phyloP scores from a whole-genome alignment of 2,797 vertebrate genomes.

The Denticeps clupeoides region DNA sequence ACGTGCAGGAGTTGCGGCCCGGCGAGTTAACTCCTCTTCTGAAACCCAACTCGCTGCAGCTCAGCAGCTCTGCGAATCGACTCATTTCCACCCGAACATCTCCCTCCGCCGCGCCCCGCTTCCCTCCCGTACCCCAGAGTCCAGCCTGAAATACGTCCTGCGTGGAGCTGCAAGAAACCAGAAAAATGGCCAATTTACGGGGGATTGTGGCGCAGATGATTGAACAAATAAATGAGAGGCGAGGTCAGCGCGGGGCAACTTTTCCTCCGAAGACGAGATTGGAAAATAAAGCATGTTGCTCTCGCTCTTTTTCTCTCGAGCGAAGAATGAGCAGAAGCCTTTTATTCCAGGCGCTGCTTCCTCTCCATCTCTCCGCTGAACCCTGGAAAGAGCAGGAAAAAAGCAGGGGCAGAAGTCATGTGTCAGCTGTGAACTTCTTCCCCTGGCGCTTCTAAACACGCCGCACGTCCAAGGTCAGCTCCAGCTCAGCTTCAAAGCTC shows the following conservation, averaged over 20 bases:
- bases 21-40: too few relatives aligned
- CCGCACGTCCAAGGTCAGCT: constrained; percentile 7
- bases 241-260: constrained; percentile 2
- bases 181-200: not conserved
- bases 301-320: constrained; percentile 5
- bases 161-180: not conserved
- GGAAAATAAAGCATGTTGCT: constrained; percentile 3
- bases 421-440: constrained; percentile 14
- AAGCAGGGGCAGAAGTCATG: not conserved
- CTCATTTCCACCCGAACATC: constrained; percentile 20
- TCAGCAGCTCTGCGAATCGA: constrained; percentile 16
- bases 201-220: not conserved
- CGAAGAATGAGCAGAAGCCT: not conserved
- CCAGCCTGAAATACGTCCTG: constrained; percentile 15
- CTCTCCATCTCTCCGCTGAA: constrained; percentile 1
- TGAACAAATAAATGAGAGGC: constrained; percentile 11
- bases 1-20: too few relatives aligned
- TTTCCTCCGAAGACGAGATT: constrained; percentile 9
- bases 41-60: constrained; percentile 17
- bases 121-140: constrained; percentile 11
- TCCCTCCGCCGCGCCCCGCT: constrained; percentile 2
- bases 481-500: constrained; percentile 3
- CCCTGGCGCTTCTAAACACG: constrained; percentile 2
- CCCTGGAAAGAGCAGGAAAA: not conserved
- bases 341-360: too few relatives aligned